Evolutionary conservation across 2,888 invertebrate species (phyloP).

Genomic region (Coecobrya sp.): DNA sequence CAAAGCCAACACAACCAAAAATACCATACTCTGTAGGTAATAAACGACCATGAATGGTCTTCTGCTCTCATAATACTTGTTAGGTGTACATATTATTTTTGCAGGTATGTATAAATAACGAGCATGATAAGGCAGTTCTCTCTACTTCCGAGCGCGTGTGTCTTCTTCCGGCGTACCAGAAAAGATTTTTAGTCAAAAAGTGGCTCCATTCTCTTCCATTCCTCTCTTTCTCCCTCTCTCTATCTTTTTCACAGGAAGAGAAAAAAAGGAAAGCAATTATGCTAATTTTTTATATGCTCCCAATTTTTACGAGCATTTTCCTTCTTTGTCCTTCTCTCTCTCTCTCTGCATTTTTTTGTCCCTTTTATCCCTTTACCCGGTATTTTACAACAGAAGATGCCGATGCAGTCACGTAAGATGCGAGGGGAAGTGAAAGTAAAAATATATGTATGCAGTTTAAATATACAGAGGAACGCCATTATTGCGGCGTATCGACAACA

Average conservation of each 20-base stretch:
- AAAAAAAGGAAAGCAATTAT: slow-evolving; percentile 68
- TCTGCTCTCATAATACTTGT: background rate
- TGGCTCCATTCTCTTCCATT: slow-evolving; percentile 1
- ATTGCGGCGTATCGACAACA: slow-evolving; percentile 26
- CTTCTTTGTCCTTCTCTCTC: slow-evolving; percentile 19
- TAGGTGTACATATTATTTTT: background rate
- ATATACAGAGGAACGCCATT: background rate
- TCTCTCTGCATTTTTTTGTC: background rate
- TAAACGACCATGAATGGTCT: background rate
- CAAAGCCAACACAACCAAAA: slow-evolving; percentile 20
- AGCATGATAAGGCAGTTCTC: slow-evolving; percentile 1
- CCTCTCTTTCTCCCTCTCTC: background rate
- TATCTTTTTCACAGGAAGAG: background rate
- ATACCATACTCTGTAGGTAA: background rate
- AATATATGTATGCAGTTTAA: background rate
- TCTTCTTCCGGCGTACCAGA: background rate
- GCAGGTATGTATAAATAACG: slow-evolving; percentile 31
- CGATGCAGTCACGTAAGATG: background rate
- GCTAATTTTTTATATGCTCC: slow-evolving; percentile 66
- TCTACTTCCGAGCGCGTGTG: background rate
- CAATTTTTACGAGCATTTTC: slow-evolving; percentile 55
- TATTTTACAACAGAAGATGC: slow-evolving; percentile 22
- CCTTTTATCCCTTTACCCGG: background rate
- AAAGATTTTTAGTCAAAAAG: background rate
- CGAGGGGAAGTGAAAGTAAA: background rate